Evolutionary conservation across 2,113 vertebrate genomes (phyloP), one percentile per base, ranked within the genome.

Genomic region (Blennius ocellaris): DNA sequence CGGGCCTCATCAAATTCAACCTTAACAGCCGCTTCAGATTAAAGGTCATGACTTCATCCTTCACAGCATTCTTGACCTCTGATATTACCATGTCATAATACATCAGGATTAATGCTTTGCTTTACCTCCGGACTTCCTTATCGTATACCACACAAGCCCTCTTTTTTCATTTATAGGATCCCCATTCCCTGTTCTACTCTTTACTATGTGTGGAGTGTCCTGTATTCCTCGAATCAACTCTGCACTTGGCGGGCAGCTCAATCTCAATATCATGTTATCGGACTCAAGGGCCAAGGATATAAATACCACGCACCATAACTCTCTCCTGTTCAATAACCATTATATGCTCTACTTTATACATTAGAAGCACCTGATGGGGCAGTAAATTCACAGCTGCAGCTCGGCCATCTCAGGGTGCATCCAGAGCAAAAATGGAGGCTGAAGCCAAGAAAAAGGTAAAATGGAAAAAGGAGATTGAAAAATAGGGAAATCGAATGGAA

Each of bases 291-390:
- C 88, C 88, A 83, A 79, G 90, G 87, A 86, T 89, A 93, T 92
- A 92, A 93, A 93, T 92, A 92, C 87, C 78, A 84, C 39, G 63
- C 84, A 82, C 88, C 81, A 89, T 90, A 88, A 92, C 82, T 91
- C 87, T 89, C 83, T 78, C 69, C 88, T 89, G 90, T 90, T 92
- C 91, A 92, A 93, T 93, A 92, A 90, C 91, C 91, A 93, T 93
- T 93, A 92, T 88, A 91, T 89, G 81, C 84, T 89, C 87, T 90
- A 87, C 90, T 91, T 92, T 91, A 91, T 90, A 92, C 90, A 92
- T 91, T 91, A 92, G 86, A 90, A 90, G 89, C 85, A 89, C 83
- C 89, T 91, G 90, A 93, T 93, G 90, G 90, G 90, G 87, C 86
- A 87, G 87, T 91, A 92, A 92, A 93, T 93, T 90, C 90, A 87